phyloP scores from a whole-genome alignment of 2,888 invertebrate species.

The Adineta ricciae region DNA sequence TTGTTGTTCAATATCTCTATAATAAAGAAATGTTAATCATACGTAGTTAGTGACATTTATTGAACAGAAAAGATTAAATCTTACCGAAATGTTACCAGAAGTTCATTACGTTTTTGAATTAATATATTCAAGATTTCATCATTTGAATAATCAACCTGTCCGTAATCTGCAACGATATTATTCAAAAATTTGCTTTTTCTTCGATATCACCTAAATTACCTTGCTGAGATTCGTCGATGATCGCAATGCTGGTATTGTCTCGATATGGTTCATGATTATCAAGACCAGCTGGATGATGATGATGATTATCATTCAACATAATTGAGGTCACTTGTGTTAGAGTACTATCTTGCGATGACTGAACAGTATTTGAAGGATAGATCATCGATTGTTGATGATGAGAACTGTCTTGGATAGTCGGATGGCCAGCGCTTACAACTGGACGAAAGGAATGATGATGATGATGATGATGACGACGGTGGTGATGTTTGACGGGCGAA shows the following conservation, averaged over 20 bases:
- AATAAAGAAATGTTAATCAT: not conserved
- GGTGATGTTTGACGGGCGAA: not conserved
- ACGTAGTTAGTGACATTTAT: not conserved
- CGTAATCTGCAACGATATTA: not conserved
- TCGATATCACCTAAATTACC: not conserved
- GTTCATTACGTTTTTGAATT: not conserved
- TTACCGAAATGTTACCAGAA: not conserved
- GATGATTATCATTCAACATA: not conserved
- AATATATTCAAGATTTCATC: not conserved
- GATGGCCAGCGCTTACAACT: not conserved
- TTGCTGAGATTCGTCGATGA: not conserved
- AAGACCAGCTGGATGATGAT: not conserved
- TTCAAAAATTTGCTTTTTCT: not conserved
- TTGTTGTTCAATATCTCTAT: not conserved
- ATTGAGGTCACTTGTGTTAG: not conserved
- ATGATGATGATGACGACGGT: not conserved
- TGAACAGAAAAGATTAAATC: not conserved
- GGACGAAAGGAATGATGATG: not conserved
- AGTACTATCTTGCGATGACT: not conserved
- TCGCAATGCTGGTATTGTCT: not conserved
- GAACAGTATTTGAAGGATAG: not conserved
- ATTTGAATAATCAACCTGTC: not conserved
- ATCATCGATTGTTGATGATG: not conserved
- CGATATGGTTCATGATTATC: no score
- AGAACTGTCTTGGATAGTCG: not conserved